A percentile compares a stretch with the other conserved stretches of the same genome.
Evolutionary conservation across 2,797 vertebrate species (phyloP).

Genomic region (Philypnodon macrostomus): DNA sequence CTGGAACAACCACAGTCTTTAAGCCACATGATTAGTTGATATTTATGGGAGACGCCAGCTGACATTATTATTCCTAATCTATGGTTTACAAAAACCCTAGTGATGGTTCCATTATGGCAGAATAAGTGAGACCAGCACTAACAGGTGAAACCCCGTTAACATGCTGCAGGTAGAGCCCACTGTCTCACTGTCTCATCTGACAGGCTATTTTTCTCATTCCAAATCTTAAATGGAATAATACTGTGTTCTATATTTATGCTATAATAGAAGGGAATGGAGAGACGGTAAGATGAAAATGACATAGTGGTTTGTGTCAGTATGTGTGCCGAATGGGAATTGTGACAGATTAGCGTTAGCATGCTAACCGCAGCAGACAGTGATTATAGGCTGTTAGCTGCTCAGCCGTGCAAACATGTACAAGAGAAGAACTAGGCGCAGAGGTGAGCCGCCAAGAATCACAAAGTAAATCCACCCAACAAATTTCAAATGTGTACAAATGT

Average conservation of each 20-base stretch:
- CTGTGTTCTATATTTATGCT: slow-evolving; percentile 65
- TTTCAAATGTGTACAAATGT: too few species aligned
- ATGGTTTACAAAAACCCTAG: slow-evolving; percentile 67
- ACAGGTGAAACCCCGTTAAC: slow-evolving; percentile 67
- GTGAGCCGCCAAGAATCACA: slow-evolving; percentile 10
- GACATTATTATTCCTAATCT: slow-evolving; percentile 72
- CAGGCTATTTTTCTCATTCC: slow-evolving; percentile 71
- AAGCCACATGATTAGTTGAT: slow-evolving; percentile 48
- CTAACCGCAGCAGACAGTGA: slow-evolving; percentile 61
- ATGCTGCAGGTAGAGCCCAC: slow-evolving; percentile 62
- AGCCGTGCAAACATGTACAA: slow-evolving; percentile 23
- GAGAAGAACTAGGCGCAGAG: slow-evolving; percentile 17
- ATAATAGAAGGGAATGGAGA: slow-evolving; percentile 51
- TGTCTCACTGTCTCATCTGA: slow-evolving; percentile 68
- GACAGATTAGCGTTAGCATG: slow-evolving; percentile 60
- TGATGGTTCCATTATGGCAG: slow-evolving; percentile 54
- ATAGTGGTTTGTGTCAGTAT: slow-evolving; percentile 48
- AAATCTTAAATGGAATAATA: slow-evolving; percentile 71
- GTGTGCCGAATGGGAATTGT: slow-evolving; percentile 52
- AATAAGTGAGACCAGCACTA: slow-evolving; percentile 49
- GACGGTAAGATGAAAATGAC: slow-evolving; percentile 55
- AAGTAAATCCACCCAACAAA: too few species aligned
- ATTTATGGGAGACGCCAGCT: too few species aligned
- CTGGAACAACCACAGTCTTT: neutral
- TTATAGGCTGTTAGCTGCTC: slow-evolving; percentile 54